Evolutionary conservation across 2,888 invertebrate species (phyloP), one percentile per base, ranked within the genome.

Genomic region (Folsomia manolachei): DNA sequence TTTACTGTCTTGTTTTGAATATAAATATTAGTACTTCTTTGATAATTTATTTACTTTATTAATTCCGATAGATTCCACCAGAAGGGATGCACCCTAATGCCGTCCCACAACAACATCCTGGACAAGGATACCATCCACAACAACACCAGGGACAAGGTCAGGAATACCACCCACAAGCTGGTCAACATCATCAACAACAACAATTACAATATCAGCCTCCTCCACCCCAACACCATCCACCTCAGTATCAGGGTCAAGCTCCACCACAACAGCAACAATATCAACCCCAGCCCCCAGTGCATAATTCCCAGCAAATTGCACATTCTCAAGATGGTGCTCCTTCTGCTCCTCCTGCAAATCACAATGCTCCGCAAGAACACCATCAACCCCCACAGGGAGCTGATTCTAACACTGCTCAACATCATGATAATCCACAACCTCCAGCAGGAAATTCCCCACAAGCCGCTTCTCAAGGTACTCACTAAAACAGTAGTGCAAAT

Each of bases 1-100:
- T 51, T 51, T 51, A 18, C 18, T 51, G 9, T 51, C 51, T 11
- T 11, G 51, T 51, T 51, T 51, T 51, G 83, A 84, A 67, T 81
- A 84, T 70, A 84, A 85, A 77, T 81, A 83, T 70, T 63, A 61
- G 27, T 52, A 19, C n/a, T 7, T 1, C 24, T 1, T 51, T 2
- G 23, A 61, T 7, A 51, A 26, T 14, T 27, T 65, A 25, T 11
- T n/a, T n/a, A n/a, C 18, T 56, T 19, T 61, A 66, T 39, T 63
- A 51, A 56, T 61, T 60, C 66, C 26, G 25, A 23, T 1, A 24
- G n/a, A 19, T 25, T 24, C n/a, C 65, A 73, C 9, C 51, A 51
- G 18, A 11, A 11, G 56, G 56, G 7, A n/a, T 56, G 18, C 71
- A 75, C 39, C 69, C 64, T 25, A 72, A 70, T 27, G 64, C 61